These are phyloP conservation scores for Tichodroma muraria DNA, from an alignment of 2,113 vertebrate species.

Conservation along the genomic window DNA sequence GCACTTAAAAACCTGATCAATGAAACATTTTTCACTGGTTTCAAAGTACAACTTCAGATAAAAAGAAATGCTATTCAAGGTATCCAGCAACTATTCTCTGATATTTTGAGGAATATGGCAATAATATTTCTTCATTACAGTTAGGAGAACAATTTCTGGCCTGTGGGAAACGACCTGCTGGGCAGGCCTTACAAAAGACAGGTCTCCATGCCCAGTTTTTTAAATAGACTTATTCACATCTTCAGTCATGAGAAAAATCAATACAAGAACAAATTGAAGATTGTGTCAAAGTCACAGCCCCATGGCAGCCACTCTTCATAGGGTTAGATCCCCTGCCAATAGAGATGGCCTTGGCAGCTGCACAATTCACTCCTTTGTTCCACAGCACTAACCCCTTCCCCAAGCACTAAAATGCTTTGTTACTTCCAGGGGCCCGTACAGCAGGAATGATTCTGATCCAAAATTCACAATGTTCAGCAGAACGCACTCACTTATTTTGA, in stretches of 20 bases:
- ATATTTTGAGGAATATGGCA: background rate
- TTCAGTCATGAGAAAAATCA: background rate
- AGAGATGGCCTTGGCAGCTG: background rate
- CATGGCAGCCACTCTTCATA: background rate
- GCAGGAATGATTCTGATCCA: background rate
- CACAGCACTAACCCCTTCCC: background rate
- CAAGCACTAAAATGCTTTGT: fast-evolving
- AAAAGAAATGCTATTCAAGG: background rate
- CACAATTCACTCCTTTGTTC: background rate
- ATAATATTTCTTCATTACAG: background rate
- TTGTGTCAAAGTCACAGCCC: background rate
- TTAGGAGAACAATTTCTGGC: background rate
- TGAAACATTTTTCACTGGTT: background rate
- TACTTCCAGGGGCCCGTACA: background rate
- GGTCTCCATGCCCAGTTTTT: background rate
- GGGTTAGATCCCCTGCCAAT: background rate
- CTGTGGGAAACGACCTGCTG: background rate
- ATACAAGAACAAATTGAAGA: background rate
- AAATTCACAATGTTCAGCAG: background rate
- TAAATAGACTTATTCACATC: background rate
- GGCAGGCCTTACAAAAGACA: background rate
- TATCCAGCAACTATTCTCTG: background rate
- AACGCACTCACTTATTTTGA: background rate
- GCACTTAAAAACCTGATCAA: background rate
- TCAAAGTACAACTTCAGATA: background rate